Evolutionary conservation across 2,888 invertebrate genomes (phyloP), one percentile per base, ranked within the genome.

Genomic region (Matsumyia berberina): DNA sequence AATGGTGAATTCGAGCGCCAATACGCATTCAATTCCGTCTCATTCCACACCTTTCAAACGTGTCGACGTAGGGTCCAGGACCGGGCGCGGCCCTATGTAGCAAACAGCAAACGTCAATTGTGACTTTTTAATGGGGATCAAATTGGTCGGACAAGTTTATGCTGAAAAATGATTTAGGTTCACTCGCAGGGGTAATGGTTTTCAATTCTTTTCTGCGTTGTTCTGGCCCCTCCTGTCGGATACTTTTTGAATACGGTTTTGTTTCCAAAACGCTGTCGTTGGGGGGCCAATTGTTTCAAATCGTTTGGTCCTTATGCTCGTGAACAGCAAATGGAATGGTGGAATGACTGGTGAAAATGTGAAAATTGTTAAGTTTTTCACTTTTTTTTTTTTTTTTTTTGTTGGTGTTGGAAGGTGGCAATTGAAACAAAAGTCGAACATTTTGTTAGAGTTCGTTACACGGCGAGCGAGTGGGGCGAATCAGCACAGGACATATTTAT

Each of bases 91-190:
- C n/a, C n/a, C n/a, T n/a, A n/a, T n/a, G n/a, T 33, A 53, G 39
- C 58, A 66, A 67, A 37, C 72, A 69, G 58, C 67, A 49, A 74
- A 62, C 69, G 79, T 83, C 64, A 73, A 62, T 79, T 79, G 62
- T 78, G 82, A 78, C 78, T 79, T 79, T 83, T 83, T 73, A 83
- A 73, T 78, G 67, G 83, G 62, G 69, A 74, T 83, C 83, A 83
- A 74, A 83, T 79, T 79, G 83, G 73, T 74, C 31, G 79, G 79
- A 83, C 79, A 83, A 83, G 73, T 70, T 83, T 74, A 79, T 83
- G 83, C 64, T 69, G 4, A 55, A 83, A 83, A 83, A 83, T 83
- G 79, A 83, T 83, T 83, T 83, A 83, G 83, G 79, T 83, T 74
- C 57, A 55, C 79, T 67, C 4, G 24, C 51, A 69, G 73, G 51